phyloP scores from a whole-genome alignment of 1,140 invertebrate species.

The Drosophila ercepeae region DNA sequence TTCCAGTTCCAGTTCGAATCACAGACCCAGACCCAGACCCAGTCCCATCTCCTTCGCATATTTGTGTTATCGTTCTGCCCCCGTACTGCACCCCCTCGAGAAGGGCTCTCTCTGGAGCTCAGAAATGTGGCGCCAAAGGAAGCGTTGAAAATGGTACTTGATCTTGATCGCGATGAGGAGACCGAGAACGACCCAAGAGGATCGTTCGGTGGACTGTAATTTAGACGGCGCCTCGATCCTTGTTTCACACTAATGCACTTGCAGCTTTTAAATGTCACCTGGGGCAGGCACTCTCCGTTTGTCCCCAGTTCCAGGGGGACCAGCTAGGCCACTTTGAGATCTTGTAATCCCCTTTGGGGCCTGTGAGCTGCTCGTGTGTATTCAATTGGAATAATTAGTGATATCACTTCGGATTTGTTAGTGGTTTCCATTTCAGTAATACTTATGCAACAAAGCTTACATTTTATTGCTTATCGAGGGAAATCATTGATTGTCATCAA shows the following conservation, averaged over 20 bases:
- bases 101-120: conserved; percentile 49
- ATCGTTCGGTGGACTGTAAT: conserved; percentile 52
- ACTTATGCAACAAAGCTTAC: neutral
- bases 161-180: conserved; percentile 62
- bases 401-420: conserved; percentile 43
- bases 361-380: conserved; percentile 49
- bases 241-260: conserved; percentile 83
- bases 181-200: neutral
- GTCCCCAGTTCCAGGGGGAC: too few species aligned
- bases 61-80: conserved; percentile 67
- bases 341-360: conserved; percentile 28
- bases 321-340: conserved; percentile 49
- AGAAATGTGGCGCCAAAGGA: conserved; percentile 80
- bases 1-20: conserved; percentile 41
- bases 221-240: conserved; percentile 81
- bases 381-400: conserved; percentile 72
- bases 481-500: too few species aligned
- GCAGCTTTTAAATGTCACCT: conserved; percentile 79
- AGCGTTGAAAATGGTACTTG: conserved; percentile 80
- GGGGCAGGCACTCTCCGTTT: conserved; percentile 19
- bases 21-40: too few species aligned
- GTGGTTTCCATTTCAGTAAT: conserved; percentile 1
- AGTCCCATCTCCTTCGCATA: conserved; percentile 49
- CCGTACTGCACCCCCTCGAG: conserved; percentile 43
- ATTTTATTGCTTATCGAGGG: too few species aligned